These are phyloP conservation scores for Zaprionus capensis DNA, from an alignment of 1,140 invertebrate genomes.

Conservation along the genomic window DNA sequence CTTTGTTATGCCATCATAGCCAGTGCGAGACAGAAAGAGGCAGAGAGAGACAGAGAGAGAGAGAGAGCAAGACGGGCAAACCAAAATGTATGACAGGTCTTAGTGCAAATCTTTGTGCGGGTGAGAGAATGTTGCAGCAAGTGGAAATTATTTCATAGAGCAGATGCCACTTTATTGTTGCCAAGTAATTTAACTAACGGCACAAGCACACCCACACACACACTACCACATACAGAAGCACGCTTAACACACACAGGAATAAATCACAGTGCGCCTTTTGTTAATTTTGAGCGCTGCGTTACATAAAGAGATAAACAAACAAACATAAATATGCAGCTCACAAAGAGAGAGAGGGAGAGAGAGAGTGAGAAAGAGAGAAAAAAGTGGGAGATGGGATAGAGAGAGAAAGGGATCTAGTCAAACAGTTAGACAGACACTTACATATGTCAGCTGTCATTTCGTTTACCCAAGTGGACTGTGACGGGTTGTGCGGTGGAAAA, in stretches of 20 bases:
- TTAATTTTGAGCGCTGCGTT: conserved; percentile 50
- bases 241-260: neutral
- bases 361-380: conserved; percentile 23
- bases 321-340: conserved; percentile 8
- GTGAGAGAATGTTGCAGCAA: conserved; percentile 5
- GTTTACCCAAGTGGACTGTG: conserved; percentile 49
- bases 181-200: conserved; percentile 80
- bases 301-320: conserved; percentile 43
- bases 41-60: conserved; percentile 4
- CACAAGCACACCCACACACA: conserved; percentile 35
- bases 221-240: conserved; percentile 9
- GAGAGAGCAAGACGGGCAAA: conserved; percentile 9
- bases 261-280: conserved; percentile 29
- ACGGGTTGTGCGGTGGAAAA: conserved; percentile 7
- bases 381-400: neutral
- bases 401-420: conserved; percentile 12
- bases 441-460: conserved; percentile 80
- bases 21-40: neutral
- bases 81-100: conserved; percentile 40
- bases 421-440: conserved; percentile 62
- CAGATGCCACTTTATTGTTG: conserved; percentile 78
- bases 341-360: conserved; percentile 10
- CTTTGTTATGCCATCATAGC: conserved; percentile 38
- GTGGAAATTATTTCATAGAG: conserved; percentile 70
- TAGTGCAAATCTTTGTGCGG: conserved; percentile 8